These are phyloP conservation scores for Chymomyza costata DNA, from an alignment of 1,140 invertebrate species.

Conservation along the genomic window DNA sequence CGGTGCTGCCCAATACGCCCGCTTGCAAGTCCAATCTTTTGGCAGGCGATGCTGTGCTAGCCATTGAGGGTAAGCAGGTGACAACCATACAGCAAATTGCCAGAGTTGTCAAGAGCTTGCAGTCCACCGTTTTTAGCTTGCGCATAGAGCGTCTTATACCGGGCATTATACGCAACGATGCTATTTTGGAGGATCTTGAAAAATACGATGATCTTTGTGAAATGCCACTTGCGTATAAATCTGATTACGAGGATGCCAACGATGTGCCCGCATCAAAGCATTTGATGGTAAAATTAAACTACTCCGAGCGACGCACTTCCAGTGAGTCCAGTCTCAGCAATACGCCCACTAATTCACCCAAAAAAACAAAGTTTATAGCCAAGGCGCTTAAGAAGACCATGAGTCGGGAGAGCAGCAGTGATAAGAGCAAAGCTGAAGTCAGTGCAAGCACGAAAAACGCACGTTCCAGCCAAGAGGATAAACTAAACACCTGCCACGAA, in stretches of 20 bases:
- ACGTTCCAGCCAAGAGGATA: slow-evolving; percentile 7
- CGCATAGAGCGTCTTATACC: slow-evolving; percentile 79
- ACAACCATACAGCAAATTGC: slow-evolving; percentile 84
- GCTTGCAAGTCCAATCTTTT: slow-evolving; percentile 85
- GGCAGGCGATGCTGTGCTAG: slow-evolving; percentile 86
- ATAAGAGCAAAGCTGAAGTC: slow-evolving; percentile 33
- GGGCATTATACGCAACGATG: slow-evolving; percentile 71
- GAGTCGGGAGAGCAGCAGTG: slow-evolving; percentile 44
- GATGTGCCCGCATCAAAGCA: slow-evolving; percentile 19
- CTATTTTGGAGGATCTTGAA: slow-evolving; percentile 65
- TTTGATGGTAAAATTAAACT: slow-evolving; percentile 21
- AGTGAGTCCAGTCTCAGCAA: slow-evolving; percentile 47
- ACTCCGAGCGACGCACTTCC: slow-evolving; percentile 28
- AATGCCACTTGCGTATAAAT: slow-evolving; percentile 2
- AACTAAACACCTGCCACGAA: slow-evolving; percentile 8
- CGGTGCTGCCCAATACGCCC: slow-evolving; percentile 84
- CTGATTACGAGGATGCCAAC: not conserved
- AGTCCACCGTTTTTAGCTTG: slow-evolving; percentile 76
- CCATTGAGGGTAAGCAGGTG: slow-evolving; percentile 87
- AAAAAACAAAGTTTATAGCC: slow-evolving; percentile 62
- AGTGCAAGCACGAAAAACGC: slow-evolving; percentile 2
- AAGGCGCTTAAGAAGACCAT: slow-evolving; percentile 69
- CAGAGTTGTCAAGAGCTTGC: slow-evolving; percentile 77
- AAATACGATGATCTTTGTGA: slow-evolving; percentile 67
- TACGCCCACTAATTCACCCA: slow-evolving; percentile 71